A percentile compares a stretch with the other conserved stretches of the same genome.
phyloP scores from a whole-genome alignment of 2,888 invertebrate genomes.

The Keiferia lycopersicella region DNA sequence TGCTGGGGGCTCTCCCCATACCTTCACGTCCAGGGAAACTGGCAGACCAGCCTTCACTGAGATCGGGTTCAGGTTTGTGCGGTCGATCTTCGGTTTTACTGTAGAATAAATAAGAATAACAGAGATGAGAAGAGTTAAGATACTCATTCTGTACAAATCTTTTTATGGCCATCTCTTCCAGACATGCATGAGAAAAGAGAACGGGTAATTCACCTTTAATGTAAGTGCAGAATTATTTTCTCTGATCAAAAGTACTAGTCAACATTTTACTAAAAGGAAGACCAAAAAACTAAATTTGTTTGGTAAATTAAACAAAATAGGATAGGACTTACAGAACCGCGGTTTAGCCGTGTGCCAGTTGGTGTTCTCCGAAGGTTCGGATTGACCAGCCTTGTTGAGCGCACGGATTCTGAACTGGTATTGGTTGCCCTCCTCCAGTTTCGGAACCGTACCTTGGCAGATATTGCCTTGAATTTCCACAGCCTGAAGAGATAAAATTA shows the following conservation, averaged over 20 bases:
- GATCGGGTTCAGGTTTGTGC: slow-evolving; percentile 92
- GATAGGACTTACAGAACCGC: slow-evolving; percentile 91
- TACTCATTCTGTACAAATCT: too few species aligned
- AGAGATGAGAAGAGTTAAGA: too few species aligned
- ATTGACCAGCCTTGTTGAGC: slow-evolving; percentile 96
- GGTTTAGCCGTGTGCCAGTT: slow-evolving; percentile 95
- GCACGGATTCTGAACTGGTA: slow-evolving; percentile 98
- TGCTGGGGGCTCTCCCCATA: slow-evolving; percentile 96
- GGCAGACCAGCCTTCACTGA: slow-evolving; percentile 94
- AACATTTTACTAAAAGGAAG: too few species aligned
- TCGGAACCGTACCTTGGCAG: slow-evolving; percentile 93
- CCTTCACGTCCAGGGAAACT: slow-evolving; percentile 92
- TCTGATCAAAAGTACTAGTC: too few species aligned
- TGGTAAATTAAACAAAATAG: background rate
- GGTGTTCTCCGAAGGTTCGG: slow-evolving; percentile 95
- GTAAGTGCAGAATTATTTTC: too few species aligned
- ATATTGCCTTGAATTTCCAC: slow-evolving; percentile 91
- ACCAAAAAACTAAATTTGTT: too few species aligned
- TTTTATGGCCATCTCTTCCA: too few species aligned
- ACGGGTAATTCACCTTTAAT: too few species aligned
- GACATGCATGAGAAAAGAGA: too few species aligned
- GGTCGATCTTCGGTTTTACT: slow-evolving; percentile 97
- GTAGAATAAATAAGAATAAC: slow-evolving; percentile 37
- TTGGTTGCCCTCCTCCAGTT: slow-evolving; percentile 95
- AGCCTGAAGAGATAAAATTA: slow-evolving; percentile 72